Conservation (phyloP, 1,140 invertebrate species). For the Drosophila prosaltans region DNA sequence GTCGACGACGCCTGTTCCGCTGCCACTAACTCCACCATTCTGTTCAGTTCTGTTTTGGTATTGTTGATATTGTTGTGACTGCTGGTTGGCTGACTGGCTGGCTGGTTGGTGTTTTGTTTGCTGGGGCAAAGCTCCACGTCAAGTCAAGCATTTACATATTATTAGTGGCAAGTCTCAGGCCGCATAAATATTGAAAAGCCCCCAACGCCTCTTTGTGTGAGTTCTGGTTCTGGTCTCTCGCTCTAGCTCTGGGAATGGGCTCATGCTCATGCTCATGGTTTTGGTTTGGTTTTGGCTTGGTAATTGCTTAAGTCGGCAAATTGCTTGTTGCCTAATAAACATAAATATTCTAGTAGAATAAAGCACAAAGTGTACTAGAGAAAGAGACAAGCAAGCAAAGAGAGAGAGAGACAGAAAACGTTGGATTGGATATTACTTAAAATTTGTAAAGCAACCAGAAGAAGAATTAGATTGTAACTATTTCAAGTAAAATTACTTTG, state of each 20-base stretch:
- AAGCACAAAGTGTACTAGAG: not conserved
- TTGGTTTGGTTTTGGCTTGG: slow-evolving; percentile 36
- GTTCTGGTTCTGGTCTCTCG: not conserved
- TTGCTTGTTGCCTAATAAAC: slow-evolving; percentile 57
- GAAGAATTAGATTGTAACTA: not conserved
- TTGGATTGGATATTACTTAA: not conserved
- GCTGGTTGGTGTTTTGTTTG: slow-evolving; percentile 32
- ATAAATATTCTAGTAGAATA: slow-evolving; percentile 42
- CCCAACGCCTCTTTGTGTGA: slow-evolving; percentile 39
- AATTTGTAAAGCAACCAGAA: not conserved
- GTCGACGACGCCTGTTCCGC: slow-evolving; percentile 31
- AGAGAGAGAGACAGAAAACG: not conserved
- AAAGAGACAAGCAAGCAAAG: too few relatives aligned
- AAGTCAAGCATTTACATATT: slow-evolving; percentile 60
- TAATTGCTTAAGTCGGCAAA: slow-evolving; percentile 67
- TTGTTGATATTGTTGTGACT: slow-evolving; percentile 46
- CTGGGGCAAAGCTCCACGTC: slow-evolving; percentile 27
- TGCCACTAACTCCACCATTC: not conserved
- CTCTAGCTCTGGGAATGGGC: too few relatives aligned
- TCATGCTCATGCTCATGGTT: too few relatives aligned
- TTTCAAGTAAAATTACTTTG: too few relatives aligned
- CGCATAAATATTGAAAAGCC: slow-evolving; percentile 66
- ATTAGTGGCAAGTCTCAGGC: slow-evolving; percentile 39
- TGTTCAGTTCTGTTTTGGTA: not conserved
- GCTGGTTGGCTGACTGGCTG: not conserved